Evolutionary conservation across 2,888 invertebrate genomes (phyloP).

Genomic region (Trilocha varians): DNA sequence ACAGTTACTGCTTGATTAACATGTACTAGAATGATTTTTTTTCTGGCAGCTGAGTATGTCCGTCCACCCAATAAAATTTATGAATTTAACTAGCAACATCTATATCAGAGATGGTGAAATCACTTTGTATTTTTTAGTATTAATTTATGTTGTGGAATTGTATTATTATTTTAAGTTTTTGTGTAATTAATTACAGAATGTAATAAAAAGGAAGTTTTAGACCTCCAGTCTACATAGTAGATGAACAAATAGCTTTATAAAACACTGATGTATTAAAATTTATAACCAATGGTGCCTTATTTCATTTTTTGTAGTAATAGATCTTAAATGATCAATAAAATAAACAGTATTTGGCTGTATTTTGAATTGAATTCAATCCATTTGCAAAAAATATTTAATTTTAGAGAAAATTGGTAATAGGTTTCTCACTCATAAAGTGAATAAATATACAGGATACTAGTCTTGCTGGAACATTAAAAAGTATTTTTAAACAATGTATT

Average conservation of each 20-base stretch:
- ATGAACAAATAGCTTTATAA: neutral
- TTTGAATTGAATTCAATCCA: too few relatives aligned
- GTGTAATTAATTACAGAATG: neutral
- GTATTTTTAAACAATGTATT: too few relatives aligned
- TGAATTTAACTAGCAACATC: too few relatives aligned
- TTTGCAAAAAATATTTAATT: too few relatives aligned
- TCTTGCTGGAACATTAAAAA: too few relatives aligned
- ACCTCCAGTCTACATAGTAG: neutral
- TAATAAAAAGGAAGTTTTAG: neutral
- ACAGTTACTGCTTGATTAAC: constrained; percentile 62
- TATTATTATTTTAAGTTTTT: neutral
- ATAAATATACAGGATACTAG: too few relatives aligned
- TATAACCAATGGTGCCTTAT: neutral
- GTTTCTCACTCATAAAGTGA: too few relatives aligned
- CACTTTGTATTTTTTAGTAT: too few relatives aligned
- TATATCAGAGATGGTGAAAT: too few relatives aligned
- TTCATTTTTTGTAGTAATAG: neutral
- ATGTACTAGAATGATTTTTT: constrained; percentile 6
- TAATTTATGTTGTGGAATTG: too few relatives aligned
- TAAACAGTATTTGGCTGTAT: too few relatives aligned
- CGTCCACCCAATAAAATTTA: constrained; percentile 2
- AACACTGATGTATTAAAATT: neutral
- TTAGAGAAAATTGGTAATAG: too few relatives aligned
- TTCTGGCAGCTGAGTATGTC: constrained; percentile 4
- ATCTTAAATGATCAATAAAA: neutral